These are phyloP conservation scores for Drosophila bipectinata DNA, from an alignment of 1,140 invertebrate species.

Conservation along the genomic window DNA sequence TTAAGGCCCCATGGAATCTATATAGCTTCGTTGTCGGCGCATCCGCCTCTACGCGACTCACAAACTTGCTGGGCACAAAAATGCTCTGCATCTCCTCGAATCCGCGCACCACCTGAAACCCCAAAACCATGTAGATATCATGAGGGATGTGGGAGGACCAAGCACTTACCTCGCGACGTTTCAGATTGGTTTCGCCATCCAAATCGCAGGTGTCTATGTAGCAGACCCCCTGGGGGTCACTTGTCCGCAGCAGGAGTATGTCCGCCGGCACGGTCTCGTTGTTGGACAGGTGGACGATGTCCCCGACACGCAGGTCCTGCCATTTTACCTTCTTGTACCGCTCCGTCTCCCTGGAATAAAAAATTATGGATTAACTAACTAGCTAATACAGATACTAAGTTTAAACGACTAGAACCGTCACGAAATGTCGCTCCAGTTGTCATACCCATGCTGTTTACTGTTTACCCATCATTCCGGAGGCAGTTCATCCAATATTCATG, in stretches of 20 bases:
- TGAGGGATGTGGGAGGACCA: slow-evolving; percentile 9
- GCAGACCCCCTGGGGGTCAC: slow-evolving; percentile 96
- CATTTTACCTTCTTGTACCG: slow-evolving; percentile 94
- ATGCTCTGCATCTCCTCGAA: slow-evolving; percentile 87
- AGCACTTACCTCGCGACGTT: slow-evolving; percentile 92
- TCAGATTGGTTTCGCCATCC: slow-evolving; percentile 99
- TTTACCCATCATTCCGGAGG: neutral
- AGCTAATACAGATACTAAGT: too few species aligned
- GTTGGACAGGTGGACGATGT: slow-evolving; percentile 97
- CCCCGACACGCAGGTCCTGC: slow-evolving; percentile 96
- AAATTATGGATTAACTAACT: neutral
- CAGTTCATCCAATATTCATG: slow-evolving; percentile 33
- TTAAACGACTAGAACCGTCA: neutral
- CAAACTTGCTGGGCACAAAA: slow-evolving; percentile 93
- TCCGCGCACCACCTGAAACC: slow-evolving; percentile 79
- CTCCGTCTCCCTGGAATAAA: slow-evolving; percentile 88
- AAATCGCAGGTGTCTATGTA: slow-evolving; percentile 99
- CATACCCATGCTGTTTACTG: slow-evolving; percentile 27
- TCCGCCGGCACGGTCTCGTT: slow-evolving; percentile 99
- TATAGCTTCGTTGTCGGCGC: slow-evolving; percentile 98
- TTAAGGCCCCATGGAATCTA: slow-evolving; percentile 95
- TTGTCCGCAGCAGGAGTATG: slow-evolving; percentile 94
- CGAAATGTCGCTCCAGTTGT: slow-evolving; percentile 35
- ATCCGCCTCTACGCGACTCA: slow-evolving; percentile 94
- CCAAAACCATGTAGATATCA: slow-evolving; percentile 23